These are phyloP conservation scores for Embidobia sp. DNA, from an alignment of 2,888 invertebrate species.

Conservation along the genomic window DNA sequence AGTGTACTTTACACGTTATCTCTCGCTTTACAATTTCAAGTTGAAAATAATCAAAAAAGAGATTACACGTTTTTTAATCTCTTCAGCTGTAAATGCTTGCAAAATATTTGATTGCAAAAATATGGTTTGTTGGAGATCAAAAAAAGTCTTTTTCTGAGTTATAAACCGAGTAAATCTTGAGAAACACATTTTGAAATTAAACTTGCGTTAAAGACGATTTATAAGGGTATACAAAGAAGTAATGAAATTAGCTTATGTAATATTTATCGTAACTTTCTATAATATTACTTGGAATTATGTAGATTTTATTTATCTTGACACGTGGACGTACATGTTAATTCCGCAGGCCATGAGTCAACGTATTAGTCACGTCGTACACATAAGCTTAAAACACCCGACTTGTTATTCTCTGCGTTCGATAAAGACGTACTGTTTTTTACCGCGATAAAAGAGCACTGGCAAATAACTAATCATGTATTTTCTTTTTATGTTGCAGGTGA, in stretches of 20 bases:
- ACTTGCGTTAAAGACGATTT: too few relatives aligned
- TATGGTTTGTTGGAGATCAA: too few relatives aligned
- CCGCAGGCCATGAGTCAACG: constrained; percentile 63
- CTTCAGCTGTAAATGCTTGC: too few relatives aligned
- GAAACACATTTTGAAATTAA: too few relatives aligned
- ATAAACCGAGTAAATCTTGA: too few relatives aligned
- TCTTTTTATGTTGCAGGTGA: constrained; percentile 60
- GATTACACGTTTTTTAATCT: too few relatives aligned
- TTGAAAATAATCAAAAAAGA: too few relatives aligned
- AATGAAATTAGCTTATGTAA: constrained; percentile 49
- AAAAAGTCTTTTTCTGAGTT: too few relatives aligned
- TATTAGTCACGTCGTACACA: constrained; percentile 60
- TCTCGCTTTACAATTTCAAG: too few relatives aligned
- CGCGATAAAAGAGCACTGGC: constrained; percentile 31
- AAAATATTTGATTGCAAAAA: too few relatives aligned
- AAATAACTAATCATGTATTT: constrained; percentile 46
- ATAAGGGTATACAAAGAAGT: too few relatives aligned
- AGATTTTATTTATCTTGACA: constrained; percentile 65
- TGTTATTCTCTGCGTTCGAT: constrained; percentile 53
- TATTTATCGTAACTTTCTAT: constrained; percentile 58
- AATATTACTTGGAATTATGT: constrained; percentile 54
- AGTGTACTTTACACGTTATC: too few relatives aligned
- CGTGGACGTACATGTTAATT: constrained; percentile 65
- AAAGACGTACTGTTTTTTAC: constrained; percentile 56
- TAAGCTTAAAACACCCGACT: constrained; percentile 52